A percentile compares a stretch with the other conserved stretches of the same genome.
phyloP scores from a whole-genome alignment of 2,113 vertebrate genomes.

The Passer domesticus region DNA sequence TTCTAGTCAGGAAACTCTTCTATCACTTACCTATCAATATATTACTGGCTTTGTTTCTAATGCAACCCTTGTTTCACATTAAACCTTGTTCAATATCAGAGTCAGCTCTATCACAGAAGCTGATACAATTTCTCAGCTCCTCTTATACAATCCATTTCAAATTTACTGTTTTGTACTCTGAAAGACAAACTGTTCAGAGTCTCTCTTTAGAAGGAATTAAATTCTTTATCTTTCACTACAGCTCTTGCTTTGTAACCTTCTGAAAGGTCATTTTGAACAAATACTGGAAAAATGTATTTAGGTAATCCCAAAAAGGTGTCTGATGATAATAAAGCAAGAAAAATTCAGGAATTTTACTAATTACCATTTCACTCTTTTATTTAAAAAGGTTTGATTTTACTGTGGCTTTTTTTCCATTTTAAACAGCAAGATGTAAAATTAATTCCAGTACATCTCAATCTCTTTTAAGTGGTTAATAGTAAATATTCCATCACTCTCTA shows the following conservation, averaged over 20 bases:
- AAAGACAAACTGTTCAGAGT: slow-evolving; percentile 1
- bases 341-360: neutral
- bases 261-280: neutral
- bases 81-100: slow-evolving; percentile 35
- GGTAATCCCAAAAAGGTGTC: neutral
- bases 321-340: neutral
- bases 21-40: neutral
- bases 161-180: slow-evolving; percentile 32
- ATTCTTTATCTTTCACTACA: neutral
- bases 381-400: neutral
- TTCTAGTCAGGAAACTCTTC: slow-evolving; percentile 31
- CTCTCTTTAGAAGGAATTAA: neutral
- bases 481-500: neutral
- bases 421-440: neutral
- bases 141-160: slow-evolving; percentile 12
- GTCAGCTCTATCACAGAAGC: slow-evolving; percentile 5
- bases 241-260: neutral
- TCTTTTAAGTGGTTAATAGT: neutral
- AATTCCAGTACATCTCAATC: neutral
- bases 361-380: neutral
- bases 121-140: slow-evolving; percentile 19
- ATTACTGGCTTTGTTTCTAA: slow-evolving; percentile 20
- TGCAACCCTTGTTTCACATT: slow-evolving; percentile 30
- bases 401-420: neutral
- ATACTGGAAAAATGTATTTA: neutral